Evolutionary conservation across 1,140 invertebrate species (phyloP).

Genomic region (Muscidifurax raptorellus): DNA sequence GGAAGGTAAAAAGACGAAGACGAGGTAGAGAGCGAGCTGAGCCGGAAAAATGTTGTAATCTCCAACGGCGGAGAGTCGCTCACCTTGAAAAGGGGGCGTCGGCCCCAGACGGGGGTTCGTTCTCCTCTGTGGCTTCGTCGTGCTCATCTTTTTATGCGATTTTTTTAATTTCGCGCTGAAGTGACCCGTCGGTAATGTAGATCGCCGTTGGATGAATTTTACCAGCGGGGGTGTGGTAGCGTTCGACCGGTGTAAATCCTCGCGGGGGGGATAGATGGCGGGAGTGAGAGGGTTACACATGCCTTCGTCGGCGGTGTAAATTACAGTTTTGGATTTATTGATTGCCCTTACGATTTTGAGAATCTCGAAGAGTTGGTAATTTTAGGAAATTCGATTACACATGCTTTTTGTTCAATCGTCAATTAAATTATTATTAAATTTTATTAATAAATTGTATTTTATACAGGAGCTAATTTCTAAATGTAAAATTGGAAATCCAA

Average conservation of each 20-base stretch:
- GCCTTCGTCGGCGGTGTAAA: background rate
- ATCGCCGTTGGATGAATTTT: background rate
- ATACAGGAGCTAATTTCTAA: no score
- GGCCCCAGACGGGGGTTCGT: constrained; percentile 63
- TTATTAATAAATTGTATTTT: no score
- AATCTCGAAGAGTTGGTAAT: background rate
- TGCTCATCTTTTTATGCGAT: constrained; percentile 40
- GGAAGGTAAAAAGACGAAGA: constrained; percentile 42
- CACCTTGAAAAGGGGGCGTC: constrained; percentile 69
- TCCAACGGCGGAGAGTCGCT: constrained; percentile 63
- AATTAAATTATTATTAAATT: no score
- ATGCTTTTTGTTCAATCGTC: no score
- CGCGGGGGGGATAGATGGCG: background rate
- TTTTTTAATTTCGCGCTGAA: constrained; percentile 58
- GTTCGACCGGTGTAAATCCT: no score
- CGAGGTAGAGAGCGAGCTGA: constrained; percentile 52
- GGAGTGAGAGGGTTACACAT: background rate
- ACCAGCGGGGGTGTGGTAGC: background rate
- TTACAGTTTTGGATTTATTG: constrained; percentile 28
- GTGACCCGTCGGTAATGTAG: constrained; percentile 25
- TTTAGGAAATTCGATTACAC: background rate
- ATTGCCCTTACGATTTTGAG: background rate
- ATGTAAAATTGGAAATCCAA: no score
- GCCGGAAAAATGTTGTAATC: constrained; percentile 66
- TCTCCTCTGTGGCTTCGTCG: constrained; percentile 60